phyloP scores from a whole-genome alignment of 1,140 invertebrate genomes.

The Macrobrachium nipponense region DNA sequence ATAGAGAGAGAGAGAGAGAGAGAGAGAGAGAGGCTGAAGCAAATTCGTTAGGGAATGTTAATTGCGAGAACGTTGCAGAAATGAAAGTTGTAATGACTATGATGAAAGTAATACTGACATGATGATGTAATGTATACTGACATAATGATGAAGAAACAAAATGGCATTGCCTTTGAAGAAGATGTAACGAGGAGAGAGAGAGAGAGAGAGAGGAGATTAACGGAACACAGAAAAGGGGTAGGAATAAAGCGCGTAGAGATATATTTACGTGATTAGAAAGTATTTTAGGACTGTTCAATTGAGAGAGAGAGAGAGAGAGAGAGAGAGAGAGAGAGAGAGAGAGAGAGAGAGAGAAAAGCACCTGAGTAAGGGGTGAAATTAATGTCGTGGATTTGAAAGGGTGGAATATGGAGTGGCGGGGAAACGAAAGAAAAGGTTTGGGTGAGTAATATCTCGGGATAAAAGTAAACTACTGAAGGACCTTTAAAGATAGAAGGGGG shows the following conservation, averaged over 20 bases:
- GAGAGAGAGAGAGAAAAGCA: neutral
- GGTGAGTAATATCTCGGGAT: neutral
- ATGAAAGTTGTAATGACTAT: neutral
- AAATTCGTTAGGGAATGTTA: neutral
- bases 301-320: neutral
- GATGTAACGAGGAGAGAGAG: neutral
- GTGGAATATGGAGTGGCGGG: neutral
- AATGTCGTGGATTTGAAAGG: neutral
- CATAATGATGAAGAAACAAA: neutral
- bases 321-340: neutral
- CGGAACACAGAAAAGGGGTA: too few relatives aligned
- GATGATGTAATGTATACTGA: neutral
- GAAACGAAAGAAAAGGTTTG: neutral
- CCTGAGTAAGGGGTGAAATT: too few relatives aligned
- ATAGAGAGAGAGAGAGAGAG: conserved; percentile 17
- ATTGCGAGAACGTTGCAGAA: neutral
- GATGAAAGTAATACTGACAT: neutral
- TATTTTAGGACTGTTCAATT: too few relatives aligned
- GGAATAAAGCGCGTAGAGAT: too few relatives aligned
- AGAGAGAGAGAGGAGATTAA: neutral
- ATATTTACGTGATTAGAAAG: too few relatives aligned
- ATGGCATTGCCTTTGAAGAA: neutral
- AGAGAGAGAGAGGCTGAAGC: conserved; percentile 26
- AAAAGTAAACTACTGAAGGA: neutral
- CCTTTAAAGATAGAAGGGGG: too few relatives aligned